A percentile compares a stretch with the other conserved stretches of the same genome.
Conservation (phyloP, 2,113 vertebrate species). For the Pseudorhombus dupliciocellatus region DNA sequence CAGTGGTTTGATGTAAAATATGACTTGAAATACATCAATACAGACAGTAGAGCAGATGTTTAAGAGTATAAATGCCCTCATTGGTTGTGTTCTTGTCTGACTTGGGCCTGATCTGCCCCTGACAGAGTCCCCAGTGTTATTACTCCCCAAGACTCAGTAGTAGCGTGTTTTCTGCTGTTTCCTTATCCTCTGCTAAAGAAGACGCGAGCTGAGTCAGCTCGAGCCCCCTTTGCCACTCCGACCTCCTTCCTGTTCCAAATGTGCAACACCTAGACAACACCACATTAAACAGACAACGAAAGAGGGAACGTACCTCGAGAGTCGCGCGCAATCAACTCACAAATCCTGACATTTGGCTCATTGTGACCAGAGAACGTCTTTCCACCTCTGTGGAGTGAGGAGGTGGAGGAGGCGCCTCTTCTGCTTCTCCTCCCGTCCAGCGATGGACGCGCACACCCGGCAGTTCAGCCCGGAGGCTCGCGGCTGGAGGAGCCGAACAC, state of each 20-base stretch:
- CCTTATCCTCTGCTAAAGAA: conserved; percentile 32
- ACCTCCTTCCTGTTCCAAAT: not conserved
- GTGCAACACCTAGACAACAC: not conserved
- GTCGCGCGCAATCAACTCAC: conserved; percentile 24
- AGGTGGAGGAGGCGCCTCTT: conserved; percentile 5
- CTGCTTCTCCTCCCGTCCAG: not conserved
- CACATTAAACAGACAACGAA: not conserved
- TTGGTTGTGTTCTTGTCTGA: not conserved
- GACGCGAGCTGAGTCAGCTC: conserved; percentile 3
- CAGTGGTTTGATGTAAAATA: not conserved
- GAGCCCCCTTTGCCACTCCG: too few species aligned
- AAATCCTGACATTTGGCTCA: conserved; percentile 49
- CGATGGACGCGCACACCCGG: not conserved
- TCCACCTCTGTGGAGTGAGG: not conserved
- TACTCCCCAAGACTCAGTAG: not conserved
- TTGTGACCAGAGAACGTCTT: conserved; percentile 21
- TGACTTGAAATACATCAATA: not conserved
- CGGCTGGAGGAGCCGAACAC: not conserved
- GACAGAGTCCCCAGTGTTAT: not conserved
- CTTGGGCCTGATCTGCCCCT: not conserved
- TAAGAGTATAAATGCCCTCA: not conserved
- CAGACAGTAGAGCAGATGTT: not conserved
- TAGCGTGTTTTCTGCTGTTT: conserved; percentile 18
- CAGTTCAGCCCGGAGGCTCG: not conserved
- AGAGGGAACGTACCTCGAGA: conserved; percentile 59